A percentile compares a stretch with the other conserved stretches of the same genome.
phyloP scores from a whole-genome alignment of 2,113 vertebrate genomes.

The Daubentonia madagascariensis region DNA sequence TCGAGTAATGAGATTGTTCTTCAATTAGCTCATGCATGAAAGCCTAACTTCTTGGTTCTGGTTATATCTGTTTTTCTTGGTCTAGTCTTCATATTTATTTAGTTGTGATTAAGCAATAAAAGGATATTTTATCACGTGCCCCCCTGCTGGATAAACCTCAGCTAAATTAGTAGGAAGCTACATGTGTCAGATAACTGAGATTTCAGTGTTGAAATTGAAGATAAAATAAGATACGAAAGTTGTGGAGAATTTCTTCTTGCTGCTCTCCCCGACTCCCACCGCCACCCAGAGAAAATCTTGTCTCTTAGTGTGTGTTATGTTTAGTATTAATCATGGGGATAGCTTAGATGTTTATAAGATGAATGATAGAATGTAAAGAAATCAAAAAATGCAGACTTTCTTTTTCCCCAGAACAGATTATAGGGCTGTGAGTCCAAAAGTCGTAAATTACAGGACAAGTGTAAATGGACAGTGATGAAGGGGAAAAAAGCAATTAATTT shows the following conservation, averaged over 20 bases:
- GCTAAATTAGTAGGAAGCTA: conserved; percentile 46
- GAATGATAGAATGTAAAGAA: background rate
- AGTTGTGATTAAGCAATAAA: conserved; percentile 39
- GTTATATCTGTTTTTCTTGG: background rate
- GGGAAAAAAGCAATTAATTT: background rate
- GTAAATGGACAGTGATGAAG: background rate
- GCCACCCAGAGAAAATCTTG: background rate
- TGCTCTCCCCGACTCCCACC: background rate
- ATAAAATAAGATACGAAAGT: background rate
- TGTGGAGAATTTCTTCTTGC: background rate
- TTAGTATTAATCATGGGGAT: background rate
- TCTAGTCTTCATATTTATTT: background rate
- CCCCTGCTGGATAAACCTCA: conserved; percentile 52
- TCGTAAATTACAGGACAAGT: background rate
- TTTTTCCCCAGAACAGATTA: background rate
- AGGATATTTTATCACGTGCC: background rate
- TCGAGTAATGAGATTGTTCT: background rate
- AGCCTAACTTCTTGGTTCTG: background rate
- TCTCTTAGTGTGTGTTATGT: background rate
- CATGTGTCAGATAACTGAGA: conserved; percentile 40
- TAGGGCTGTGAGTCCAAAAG: background rate
- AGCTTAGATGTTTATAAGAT: background rate
- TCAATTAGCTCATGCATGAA: background rate
- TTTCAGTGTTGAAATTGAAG: conserved; percentile 5
- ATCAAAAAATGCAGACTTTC: background rate